Evolutionary conservation across 2,113 vertebrate genomes (phyloP).

Genomic region (Orthonyx spaldingii): DNA sequence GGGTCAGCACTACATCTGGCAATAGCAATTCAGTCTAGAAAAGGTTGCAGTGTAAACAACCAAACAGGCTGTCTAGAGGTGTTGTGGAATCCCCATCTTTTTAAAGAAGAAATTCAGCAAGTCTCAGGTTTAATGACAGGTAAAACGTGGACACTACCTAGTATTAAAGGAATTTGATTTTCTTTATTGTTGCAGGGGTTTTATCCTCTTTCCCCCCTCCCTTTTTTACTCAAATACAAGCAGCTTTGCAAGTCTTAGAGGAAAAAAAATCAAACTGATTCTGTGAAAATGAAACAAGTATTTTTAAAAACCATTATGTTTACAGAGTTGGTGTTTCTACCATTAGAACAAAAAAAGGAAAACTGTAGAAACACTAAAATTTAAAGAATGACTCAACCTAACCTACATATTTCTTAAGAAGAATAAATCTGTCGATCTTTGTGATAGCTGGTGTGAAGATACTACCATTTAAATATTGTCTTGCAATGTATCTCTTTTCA

Average conservation of each 20-base stretch:
- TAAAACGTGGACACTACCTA: background rate
- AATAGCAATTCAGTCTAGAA: background rate
- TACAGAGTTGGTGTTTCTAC: background rate
- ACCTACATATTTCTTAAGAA: background rate
- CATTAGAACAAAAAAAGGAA: background rate
- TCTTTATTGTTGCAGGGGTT: background rate
- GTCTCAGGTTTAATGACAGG: background rate
- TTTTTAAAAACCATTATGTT: background rate
- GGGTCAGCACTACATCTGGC: background rate
- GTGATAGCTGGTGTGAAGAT: background rate
- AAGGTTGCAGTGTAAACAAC: background rate
- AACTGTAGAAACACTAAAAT: background rate
- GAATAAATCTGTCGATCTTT: background rate
- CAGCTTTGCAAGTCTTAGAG: background rate
- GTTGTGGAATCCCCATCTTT: background rate
- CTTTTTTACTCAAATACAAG: background rate
- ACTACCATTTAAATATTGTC: background rate
- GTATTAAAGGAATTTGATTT: background rate
- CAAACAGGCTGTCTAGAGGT: background rate
- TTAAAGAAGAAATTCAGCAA: background rate
- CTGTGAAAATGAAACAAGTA: background rate
- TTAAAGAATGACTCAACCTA: background rate
- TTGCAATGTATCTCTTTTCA: background rate
- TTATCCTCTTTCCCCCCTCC: fast-evolving
- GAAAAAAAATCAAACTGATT: background rate